Evolutionary conservation across 1,140 invertebrate genomes (phyloP).

Genomic region (Drosophila repletoides): DNA sequence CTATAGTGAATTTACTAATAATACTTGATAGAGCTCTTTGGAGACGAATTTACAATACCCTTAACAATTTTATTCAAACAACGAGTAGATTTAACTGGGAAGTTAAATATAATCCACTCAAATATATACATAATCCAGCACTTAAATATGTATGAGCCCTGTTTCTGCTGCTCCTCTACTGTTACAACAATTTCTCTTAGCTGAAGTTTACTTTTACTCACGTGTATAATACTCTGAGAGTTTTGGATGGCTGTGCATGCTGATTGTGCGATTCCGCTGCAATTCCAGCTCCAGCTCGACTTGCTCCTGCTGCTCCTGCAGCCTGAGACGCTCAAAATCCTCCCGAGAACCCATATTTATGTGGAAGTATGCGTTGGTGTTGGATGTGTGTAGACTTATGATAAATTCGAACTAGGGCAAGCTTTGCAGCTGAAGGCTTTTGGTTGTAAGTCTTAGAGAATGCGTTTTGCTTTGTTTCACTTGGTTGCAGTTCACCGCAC

Average conservation of each 20-base stretch:
- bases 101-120: too few relatives aligned
- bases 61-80: too few relatives aligned
- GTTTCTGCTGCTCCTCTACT: background rate
- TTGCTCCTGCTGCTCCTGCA: conserved; percentile 32
- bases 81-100: too few relatives aligned
- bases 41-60: too few relatives aligned
- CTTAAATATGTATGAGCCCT: too few relatives aligned
- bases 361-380: background rate
- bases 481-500: conserved; percentile 31
- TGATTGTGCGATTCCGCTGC: conserved; percentile 38
- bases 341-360: conserved; percentile 53
- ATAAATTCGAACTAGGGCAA: conserved; percentile 55
- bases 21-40: too few relatives aligned
- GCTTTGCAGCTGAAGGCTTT: conserved; percentile 24
- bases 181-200: background rate
- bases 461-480: conserved; percentile 12
- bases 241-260: conserved; percentile 46
- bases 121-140: too few relatives aligned
- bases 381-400: background rate
- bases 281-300: conserved; percentile 18
- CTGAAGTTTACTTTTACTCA: conserved; percentile 38
- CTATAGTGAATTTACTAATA: too few relatives aligned
- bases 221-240: conserved; percentile 69
- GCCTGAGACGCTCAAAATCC: conserved; percentile 25
- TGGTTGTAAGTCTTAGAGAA: background rate